Base-by-base conservation (phyloP, 1,140 invertebrate species). In the Micrasema longulum region DNA sequence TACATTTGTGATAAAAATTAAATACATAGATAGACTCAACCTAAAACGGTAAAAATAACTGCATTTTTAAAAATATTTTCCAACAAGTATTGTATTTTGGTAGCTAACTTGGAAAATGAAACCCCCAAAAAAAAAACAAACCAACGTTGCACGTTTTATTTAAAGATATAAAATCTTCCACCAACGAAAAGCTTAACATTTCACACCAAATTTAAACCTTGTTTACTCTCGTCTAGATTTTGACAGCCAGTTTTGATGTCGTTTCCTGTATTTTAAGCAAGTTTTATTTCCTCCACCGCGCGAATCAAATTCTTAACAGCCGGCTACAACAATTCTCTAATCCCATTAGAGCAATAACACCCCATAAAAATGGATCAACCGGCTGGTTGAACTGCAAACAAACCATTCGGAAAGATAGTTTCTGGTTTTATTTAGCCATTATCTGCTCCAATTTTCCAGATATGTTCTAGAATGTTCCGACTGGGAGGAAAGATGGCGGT, bases 311-410 rank as follows among this genome's bases (percentile, higher is more conserved):
- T 26, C 26, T 60, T 20, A 41, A 41, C 55, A 4, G 16, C 36
- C 52, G 36, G 47, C 50, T 38, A 52, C 26, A 66, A 66, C 23
- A 66, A 52, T 53, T 20, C 48, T 14, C 31, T 50, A 66, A 66
- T 67, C 71, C 65, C 52, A 64, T 57, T 41, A 66, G 60, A 69
- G 57, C 55, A 50, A 69, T 69, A 73, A 73, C 72, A 73, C 45
- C 35, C 55, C 66, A 57, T 73, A 73, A 69, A 72, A 73, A 52
- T 67, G 72, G 60, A 47, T 64, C 53, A 72, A 26, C 18, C 60
- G 47, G 60, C 22, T 64, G 60, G 20, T n/a, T 31, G 52, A 63
- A 43, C 47, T 50, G 53, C 60, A 68, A 67, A 68, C 65, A 68
- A 72, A 72, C 71, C 66, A 72, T 72, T 68, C 45, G n/a, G 18